These are phyloP conservation scores for Parascotia fuliginaria DNA, from an alignment of 2,888 invertebrate genomes.

Conservation along the genomic window DNA sequence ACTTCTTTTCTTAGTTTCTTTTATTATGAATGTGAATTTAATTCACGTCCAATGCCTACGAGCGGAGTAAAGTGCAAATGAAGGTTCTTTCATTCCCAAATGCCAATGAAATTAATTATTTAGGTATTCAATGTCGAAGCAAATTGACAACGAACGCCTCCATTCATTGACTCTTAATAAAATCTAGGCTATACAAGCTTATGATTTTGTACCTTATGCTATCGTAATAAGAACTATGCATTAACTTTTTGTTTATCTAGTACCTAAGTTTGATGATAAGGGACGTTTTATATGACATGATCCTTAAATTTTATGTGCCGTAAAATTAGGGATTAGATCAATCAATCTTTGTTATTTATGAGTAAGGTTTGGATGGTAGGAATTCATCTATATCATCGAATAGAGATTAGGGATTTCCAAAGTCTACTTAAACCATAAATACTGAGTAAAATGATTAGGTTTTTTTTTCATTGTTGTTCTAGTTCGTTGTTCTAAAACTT, in stretches of 20 bases:
- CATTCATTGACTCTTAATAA: constrained; percentile 46
- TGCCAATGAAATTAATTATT: constrained; percentile 59
- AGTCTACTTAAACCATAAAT: no score
- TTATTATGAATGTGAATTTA: constrained; percentile 36
- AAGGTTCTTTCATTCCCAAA: constrained; percentile 49
- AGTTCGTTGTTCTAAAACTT: no score
- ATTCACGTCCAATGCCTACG: constrained; percentile 27
- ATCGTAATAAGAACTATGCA: constrained; percentile 8
- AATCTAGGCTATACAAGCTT: constrained; percentile 32
- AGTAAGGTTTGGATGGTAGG: neutral
- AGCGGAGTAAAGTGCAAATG: constrained; percentile 53
- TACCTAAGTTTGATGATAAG: constrained; percentile 32
- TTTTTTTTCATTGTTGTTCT: no score
- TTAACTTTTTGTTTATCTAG: constrained; percentile 24
- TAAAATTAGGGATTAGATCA: constrained; percentile 22
- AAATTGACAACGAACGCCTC: constrained; percentile 46
- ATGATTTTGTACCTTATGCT: constrained; percentile 20
- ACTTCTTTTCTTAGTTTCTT: constrained; percentile 12
- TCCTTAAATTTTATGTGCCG: constrained; percentile 19
- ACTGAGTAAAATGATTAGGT: no score
- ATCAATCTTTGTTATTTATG: constrained; percentile 13
- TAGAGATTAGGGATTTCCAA: neutral
- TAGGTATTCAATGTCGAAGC: constrained; percentile 49
- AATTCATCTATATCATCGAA: neutral
- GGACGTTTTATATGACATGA: constrained; percentile 20